Percentiles rank a stretch among this genome's conserved stretches.
These are phyloP conservation scores for Panagrolaimus sp. DNA, from an alignment of 1,140 invertebrate genomes.

Conservation along the genomic window DNA sequence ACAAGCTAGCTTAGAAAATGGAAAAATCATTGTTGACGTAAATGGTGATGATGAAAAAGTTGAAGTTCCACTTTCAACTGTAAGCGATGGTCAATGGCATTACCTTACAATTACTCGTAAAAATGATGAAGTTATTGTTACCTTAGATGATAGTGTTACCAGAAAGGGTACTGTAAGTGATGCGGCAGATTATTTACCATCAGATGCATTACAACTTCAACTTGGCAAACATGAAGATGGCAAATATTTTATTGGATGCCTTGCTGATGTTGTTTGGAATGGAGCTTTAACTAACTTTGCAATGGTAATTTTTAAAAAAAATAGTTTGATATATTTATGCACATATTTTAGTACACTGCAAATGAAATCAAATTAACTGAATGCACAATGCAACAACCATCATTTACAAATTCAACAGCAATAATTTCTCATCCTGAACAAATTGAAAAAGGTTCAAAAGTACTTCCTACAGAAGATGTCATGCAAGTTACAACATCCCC, in stretches of 20 bases:
- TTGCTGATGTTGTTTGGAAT: conserved; percentile 79
- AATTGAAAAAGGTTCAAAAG: conserved; percentile 3
- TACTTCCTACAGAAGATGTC: background rate
- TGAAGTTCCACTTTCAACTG: conserved; percentile 24
- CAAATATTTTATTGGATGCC: conserved; percentile 71
- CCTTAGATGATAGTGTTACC: conserved; percentile 59
- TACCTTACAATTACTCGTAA: conserved; percentile 61
- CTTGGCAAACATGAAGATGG: conserved; percentile 24
- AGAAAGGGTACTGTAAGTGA: conserved; percentile 61
- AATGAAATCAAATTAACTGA: conserved; percentile 63
- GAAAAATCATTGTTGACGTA: conserved; percentile 17
- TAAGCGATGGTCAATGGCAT: conserved; percentile 56
- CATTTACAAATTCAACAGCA: background rate
- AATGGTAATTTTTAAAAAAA: conserved; percentile 63
- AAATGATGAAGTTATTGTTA: conserved; percentile 59
- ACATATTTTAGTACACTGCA: conserved; percentile 26
- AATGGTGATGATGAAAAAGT: conserved; percentile 20
- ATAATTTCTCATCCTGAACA: background rate
- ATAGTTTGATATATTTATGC: conserved; percentile 6
- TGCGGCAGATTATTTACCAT: conserved; percentile 41
- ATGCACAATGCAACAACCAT: conserved; percentile 63
- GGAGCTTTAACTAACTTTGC: conserved; percentile 75
- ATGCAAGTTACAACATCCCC: conserved; percentile 14
- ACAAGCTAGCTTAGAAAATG: conserved; percentile 18
- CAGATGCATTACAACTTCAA: conserved; percentile 11